Evolutionary conservation across 2,888 invertebrate genomes (phyloP).

Genomic region (Conchocele bisecta): DNA sequence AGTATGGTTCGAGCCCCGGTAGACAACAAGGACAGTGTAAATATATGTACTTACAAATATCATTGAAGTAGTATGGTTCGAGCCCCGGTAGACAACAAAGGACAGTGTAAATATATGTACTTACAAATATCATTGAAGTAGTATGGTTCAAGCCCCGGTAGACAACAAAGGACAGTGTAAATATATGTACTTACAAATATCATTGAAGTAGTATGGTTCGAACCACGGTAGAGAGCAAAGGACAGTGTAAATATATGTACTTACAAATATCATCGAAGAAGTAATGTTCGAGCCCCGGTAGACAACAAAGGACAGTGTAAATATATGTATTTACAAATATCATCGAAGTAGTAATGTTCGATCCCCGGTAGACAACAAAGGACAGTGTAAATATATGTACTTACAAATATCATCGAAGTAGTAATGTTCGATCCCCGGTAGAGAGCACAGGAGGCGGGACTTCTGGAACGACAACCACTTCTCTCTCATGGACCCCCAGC

Average conservation of each 20-base stretch:
- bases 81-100: no score
- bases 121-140: conserved; percentile 94
- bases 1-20: no score
- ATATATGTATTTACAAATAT: conserved; percentile 87
- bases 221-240: neutral
- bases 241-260: neutral
- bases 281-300: neutral
- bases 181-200: neutral
- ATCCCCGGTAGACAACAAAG: neutral
- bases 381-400: no score
- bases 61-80: neutral
- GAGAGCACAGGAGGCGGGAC: conserved; percentile 96
- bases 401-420: conserved; percentile 99
- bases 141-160: conserved; percentile 86
- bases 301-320: neutral
- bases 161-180: conserved; percentile 90
- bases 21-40: no score
- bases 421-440: conserved; percentile 97
- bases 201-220: neutral
- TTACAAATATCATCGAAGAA: neutral
- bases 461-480: conserved; percentile 96
- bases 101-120: conserved; percentile 82
- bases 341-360: neutral
- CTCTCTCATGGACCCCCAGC: conserved; percentile 87
- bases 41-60: no score